Base-by-base conservation (phyloP, 2,113 vertebrate genomes). In the Otolemur garnettii region DNA sequence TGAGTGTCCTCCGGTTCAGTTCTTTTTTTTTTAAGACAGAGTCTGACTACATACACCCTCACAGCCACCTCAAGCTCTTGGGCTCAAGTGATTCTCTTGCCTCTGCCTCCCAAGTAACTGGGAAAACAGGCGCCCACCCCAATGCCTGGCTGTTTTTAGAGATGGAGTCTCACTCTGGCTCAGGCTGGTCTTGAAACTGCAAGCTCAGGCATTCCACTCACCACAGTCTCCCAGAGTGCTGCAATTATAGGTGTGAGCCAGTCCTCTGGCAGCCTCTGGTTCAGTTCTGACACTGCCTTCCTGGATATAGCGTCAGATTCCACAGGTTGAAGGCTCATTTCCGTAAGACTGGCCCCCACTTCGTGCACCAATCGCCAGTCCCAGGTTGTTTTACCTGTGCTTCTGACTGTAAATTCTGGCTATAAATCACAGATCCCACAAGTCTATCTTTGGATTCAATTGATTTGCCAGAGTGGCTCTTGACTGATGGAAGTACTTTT, bases 361-460 rank as follows among this genome's bases (percentile, higher is more conserved):
- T 42, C 72, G 22, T 13, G 28, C 26, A 38, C 72, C 72, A 45
- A 45, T 2, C 14, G 13, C 72, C 26, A 45, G 38, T 13, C 42
- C 24, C 35, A 42, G 38, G 24, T 75, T 42, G 38, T 28, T 75
- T 75, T 24, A 75, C 72, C 38, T 75, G 38, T 15, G 24, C 72
- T 45, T 75, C 72, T 75, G 72, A 75, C 38, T 12, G 13, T 4
- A 45, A 45, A 45, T 45, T 14, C 72, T 4, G 38, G 38, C 38
- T 4, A 1, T 26, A 0, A 45, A 13, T 28, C 1, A 24, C 24
- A 24, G 13, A 28, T 28, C 24, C 38, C 13, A 0, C 14, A 24
- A 42, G 6, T 14, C 72, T 24, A 30, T 22, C 38, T 74, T 74
- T 75, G 72, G 38, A 14, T 75, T 75, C 42, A 22, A 8, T 75